These are phyloP conservation scores for Chelidonichthys spinosus DNA, from an alignment of 2,797 vertebrate genomes.

Conservation along the genomic window DNA sequence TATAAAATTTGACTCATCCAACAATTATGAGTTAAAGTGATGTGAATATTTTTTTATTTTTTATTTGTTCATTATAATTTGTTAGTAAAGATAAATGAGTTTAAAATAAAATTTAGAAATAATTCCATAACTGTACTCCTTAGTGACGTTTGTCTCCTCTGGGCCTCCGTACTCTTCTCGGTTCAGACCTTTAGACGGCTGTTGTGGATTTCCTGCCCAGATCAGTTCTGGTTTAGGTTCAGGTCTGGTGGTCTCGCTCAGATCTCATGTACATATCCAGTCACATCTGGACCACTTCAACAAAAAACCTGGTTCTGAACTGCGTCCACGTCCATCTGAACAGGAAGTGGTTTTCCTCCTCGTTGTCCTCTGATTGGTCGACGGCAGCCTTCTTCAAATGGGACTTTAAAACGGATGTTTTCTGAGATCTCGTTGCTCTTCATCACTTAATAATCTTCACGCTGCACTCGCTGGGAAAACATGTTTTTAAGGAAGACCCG, in stretches of 20 bases:
- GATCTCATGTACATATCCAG: constrained; percentile 9
- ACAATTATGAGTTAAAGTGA: no score
- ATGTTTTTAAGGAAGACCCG: no score
- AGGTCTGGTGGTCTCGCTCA: not conserved
- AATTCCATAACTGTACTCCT: not conserved
- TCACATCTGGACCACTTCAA: not conserved
- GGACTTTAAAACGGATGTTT: not conserved
- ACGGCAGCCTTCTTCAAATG: constrained; percentile 13
- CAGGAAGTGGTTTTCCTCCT: not conserved
- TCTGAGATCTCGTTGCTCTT: not conserved
- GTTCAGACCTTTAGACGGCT: no score
- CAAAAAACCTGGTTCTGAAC: not conserved
- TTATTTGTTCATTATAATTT: not conserved
- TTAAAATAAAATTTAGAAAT: not conserved
- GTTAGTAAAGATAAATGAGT: not conserved
- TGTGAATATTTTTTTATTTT: not conserved
- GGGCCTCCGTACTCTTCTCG: not conserved
- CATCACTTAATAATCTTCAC: constrained; percentile 1
- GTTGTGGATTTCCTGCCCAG: not conserved
- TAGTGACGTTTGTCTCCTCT: not conserved
- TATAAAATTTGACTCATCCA: no score
- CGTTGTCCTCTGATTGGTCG: constrained; percentile 41
- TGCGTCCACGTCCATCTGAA: constrained; percentile 8
- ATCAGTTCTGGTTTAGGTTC: no score
- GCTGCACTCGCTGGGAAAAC: not conserved